Base-by-base conservation (phyloP, 2,113 vertebrate genomes). In the Motacilla tschutschensis region DNA sequence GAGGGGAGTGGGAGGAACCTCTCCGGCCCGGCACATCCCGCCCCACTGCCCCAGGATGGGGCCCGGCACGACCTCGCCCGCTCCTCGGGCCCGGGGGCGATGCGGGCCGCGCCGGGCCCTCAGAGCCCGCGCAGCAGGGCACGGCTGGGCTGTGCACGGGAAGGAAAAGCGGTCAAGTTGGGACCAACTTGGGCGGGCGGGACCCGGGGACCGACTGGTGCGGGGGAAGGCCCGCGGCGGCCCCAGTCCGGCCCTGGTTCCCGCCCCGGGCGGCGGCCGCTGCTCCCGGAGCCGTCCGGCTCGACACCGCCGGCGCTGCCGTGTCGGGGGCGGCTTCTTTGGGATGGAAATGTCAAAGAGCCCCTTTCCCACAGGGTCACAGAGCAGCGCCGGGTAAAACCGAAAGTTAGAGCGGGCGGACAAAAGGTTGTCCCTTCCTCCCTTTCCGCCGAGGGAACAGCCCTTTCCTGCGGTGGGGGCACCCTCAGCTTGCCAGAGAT, bases 361-460 rank as follows among this genome's bases (percentile, higher is more conserved):
- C 41, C 24, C 51, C 43, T 82, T 87, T 54, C 71, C 8, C 46
- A 12, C 12, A 82, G 79, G 82, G 80, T 67, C 67, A 47, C 75
- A 9, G 22, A 20, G 67, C 75, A 16, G 87, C 47, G 11, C 65
- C 67, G 85, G 14, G 21, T 67, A 22, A 82, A 92, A 89, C 79
- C 65, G 92, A 94, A 95, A 94, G 63, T 86, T 83, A 26, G 62
- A 80, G 67, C 44, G 8, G 35, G 50, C 7, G 51, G 66, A 65
- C 84, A 71, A 65, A 84, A 57, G 55, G 64, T 38, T 63, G 41
- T 78, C 54, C 60, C 40, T 70, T 72, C 63, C 43, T 26, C 31
- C 35, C 51, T 12, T 38, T 80, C 13, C 17, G 31, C 55, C 12
- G 5, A 60, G 57, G 63, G 85, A 70, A 8, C 75, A 43, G 38